Evolutionary conservation across 2,888 invertebrate genomes (phyloP), one percentile per base, ranked within the genome.

Genomic region (Chalcosyrphus nemorum): DNA sequence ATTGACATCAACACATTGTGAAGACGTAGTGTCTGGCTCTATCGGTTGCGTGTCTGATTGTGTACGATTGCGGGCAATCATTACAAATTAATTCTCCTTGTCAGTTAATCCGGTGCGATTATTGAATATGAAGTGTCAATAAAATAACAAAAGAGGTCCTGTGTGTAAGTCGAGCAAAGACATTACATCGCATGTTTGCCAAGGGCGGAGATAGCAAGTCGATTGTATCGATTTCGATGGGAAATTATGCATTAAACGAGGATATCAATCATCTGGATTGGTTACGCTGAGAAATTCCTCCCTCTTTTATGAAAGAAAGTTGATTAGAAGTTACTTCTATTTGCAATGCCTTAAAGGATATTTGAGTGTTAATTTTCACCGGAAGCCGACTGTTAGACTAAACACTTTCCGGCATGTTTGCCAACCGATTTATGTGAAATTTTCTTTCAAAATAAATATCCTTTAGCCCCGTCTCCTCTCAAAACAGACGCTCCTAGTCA

Each of bases 61-160:
- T 56, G 27, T 43, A 50, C 50, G 47, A 63, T 76, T 70, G 76
- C 63, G 68, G n/a, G 29, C 56, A 76, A 76, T 76, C 65, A 65
- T 76, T 63, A 71, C 81, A 65, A 81, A 76, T 71, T 71, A 70
- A 76, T 81, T 71, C 70, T 19, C 29, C 70, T 50, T 63, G 56
- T 24, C 63, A 50, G 56, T 56, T 81, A 76, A 81, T 65, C 76
- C 41, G 27, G 13, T 50, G 70, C 24, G 70, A 76, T 76, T 70
- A 71, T 76, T 76, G 63, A 71, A 65, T 71, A 76, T 81, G 70
- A 71, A 70, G 81, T 76, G 70, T 70, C 47, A 72, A 57, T 74
- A 57, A 21, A 74, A 68, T 54, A 61, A 70, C 61, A 61, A 47
- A n/a, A 21, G 61, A 38, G 38, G 32, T 41, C 41, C 9, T 45